Percentiles rank a stretch among this genome's conserved stretches.
These are phyloP conservation scores for Artibeus jamaicensis DNA, from an alignment of 2,797 vertebrate species.

Conservation along the genomic window DNA sequence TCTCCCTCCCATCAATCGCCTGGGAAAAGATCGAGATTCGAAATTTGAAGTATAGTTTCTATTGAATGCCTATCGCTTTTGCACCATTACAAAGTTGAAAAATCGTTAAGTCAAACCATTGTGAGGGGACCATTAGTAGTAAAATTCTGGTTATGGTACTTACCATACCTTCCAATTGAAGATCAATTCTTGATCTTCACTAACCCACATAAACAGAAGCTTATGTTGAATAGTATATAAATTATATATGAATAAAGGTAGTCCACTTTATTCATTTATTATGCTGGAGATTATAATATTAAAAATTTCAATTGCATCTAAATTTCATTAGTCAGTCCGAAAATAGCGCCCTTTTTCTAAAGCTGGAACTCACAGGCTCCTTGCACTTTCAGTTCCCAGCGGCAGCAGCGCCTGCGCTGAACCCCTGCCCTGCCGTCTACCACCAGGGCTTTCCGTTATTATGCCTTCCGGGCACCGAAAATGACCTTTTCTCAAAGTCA, in stretches of 20 bases:
- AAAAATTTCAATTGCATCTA: conserved; percentile 20
- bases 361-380: not conserved
- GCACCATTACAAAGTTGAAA: not conserved
- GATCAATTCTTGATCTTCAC: not conserved
- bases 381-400: conserved; percentile 9
- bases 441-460: not conserved
- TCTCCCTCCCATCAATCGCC: not conserved
- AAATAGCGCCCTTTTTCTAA: not conserved
- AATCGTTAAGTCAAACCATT: not conserved
- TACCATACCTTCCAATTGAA: too few relatives aligned
- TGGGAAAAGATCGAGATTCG: not conserved
- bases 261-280: not conserved
- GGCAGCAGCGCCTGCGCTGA: not conserved
- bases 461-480: not conserved
- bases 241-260: conserved; percentile 7
- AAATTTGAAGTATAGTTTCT: not conserved
- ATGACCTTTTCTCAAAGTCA: not conserved
- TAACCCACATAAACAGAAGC: not conserved
- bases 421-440: not conserved
- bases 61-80: not conserved
- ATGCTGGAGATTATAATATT: not conserved
- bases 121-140: not conserved
- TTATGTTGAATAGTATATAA: not conserved
- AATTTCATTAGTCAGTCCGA: not conserved
- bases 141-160: not conserved